phyloP scores from a whole-genome alignment of 2,888 invertebrate genomes.

The Carterocephalus palaemon region DNA sequence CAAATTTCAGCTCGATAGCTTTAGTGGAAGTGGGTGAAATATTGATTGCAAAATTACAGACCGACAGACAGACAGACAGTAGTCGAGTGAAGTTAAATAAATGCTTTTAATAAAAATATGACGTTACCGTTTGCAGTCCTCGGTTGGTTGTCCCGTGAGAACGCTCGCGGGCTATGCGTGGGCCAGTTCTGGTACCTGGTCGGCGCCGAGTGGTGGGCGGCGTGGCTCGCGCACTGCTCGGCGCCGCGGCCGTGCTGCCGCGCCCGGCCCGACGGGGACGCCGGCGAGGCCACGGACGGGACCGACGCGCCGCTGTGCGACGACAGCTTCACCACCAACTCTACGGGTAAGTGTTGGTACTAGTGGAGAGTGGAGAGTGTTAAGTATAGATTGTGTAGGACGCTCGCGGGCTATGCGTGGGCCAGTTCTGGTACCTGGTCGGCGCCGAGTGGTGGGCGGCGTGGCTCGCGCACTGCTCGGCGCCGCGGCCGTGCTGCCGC shows the following conservation, averaged over 20 bases:
- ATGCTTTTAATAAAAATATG: no score
- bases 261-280: slow-evolving; percentile 41
- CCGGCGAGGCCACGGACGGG: slow-evolving; percentile 68
- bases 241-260: slow-evolving; percentile 50
- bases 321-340: slow-evolving; percentile 83
- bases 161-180: slow-evolving; percentile 84
- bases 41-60: no score
- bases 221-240: slow-evolving; percentile 86
- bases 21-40: no score
- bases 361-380: no score
- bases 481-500: slow-evolving; percentile 48
- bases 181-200: slow-evolving; percentile 95
- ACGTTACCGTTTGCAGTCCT: no score
- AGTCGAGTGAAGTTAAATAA: no score
- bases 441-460: slow-evolving; percentile 91
- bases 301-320: slow-evolving; percentile 81
- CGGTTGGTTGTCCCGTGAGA: slow-evolving; percentile 90
- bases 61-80: no score
- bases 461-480: slow-evolving; percentile 86
- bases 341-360: slow-evolving; percentile 69
- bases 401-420: slow-evolving; percentile 85
- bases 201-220: slow-evolving; percentile 91
- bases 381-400: no score
- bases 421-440: slow-evolving; percentile 94
- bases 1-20: no score